Base-by-base conservation (phyloP, 1,140 invertebrate species). In the Camponotus floridanus region DNA sequence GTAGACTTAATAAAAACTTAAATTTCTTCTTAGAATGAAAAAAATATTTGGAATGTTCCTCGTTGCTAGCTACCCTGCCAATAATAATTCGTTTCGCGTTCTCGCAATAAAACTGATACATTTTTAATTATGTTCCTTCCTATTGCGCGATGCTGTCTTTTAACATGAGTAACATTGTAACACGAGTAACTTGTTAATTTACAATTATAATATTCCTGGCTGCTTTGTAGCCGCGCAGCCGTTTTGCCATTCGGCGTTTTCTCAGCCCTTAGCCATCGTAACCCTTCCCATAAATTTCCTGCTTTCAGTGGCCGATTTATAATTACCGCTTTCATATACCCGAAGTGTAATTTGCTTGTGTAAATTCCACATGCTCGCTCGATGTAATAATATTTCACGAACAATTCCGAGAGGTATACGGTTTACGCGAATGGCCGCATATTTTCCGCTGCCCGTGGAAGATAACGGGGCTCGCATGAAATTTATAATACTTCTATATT, bases 261-360 rank as follows among this genome's bases (percentile, higher is more conserved):
- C 87, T 89, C 88, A 71, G 73, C 87, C 76, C 85, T 84, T 86
- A 74, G 71, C 71, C 74, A 59, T 83, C 67, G 87, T 76, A 88
- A 88, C 87, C 88, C 87, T 90, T 74, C 68, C 85, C 65, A 79
- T 89, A 89, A 90, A 89, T 89, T 89, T 68, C 55, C 85, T 59
- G 87, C 79, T 89, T 84, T 84, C 85, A 86, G 70, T 78, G 88
- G 88, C 88, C 88, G 85, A 90, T 90, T 90, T 90, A 90, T 90
- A 90, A 90, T 90, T 90, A 90, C 88, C 88, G 79, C 85, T 89
- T 87, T 87, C 88, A 80, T 89, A 89, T 76, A 76, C 61, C 68
- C 79, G 48, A 90, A 90, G 85, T 83, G 88, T 87, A 90, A 90
- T 90, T 90, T 90, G 85, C 88, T 89, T 90, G 88, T 90, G 88